Conservation (phyloP, 2,797 vertebrate species). For the Arnoldichthys spilopterus region DNA sequence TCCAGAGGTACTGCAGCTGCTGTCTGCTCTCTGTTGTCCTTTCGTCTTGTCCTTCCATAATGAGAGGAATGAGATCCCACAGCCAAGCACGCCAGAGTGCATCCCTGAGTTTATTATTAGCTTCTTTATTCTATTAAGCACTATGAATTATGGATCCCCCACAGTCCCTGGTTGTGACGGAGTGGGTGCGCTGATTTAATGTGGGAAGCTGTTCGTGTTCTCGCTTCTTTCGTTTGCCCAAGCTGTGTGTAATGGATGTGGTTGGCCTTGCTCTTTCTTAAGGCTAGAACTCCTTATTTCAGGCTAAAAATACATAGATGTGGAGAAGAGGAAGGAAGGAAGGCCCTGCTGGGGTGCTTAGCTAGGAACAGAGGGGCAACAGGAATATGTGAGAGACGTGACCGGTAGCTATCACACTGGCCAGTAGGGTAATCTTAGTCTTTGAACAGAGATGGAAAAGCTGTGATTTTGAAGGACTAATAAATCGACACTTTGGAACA, state of each 20-base stretch:
- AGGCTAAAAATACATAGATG: constrained; percentile 63
- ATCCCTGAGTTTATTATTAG: constrained; percentile 61
- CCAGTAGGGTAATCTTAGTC: background rate
- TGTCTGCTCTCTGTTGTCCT: constrained; percentile 25
- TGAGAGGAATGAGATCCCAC: constrained; percentile 40
- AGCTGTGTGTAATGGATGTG: constrained; percentile 69
- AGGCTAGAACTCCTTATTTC: constrained; percentile 64
- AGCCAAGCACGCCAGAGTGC: constrained; percentile 16
- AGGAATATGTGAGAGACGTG: constrained; percentile 29
- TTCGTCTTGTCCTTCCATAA: constrained; percentile 44
- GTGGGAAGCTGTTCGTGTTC: constrained; percentile 59
- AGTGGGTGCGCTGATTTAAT: constrained; percentile 66
- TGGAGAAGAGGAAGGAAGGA: constrained; percentile 43
- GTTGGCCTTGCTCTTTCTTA: constrained; percentile 62
- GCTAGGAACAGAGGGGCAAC: constrained; percentile 18
- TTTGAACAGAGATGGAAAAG: background rate
- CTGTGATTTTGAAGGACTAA: background rate
- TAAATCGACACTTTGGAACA: background rate
- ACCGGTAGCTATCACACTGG: background rate
- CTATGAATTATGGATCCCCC: constrained; percentile 69
- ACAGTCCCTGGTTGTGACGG: constrained; percentile 36
- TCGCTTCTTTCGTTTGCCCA: constrained; percentile 41
- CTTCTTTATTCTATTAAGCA: constrained; percentile 67
- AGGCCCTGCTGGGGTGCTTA: constrained; percentile 6
- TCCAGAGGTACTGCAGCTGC: constrained; percentile 25